Evolutionary conservation across 1,140 invertebrate species (phyloP), one percentile per base, ranked within the genome.

Genomic region (Trachelipus rathkii): DNA sequence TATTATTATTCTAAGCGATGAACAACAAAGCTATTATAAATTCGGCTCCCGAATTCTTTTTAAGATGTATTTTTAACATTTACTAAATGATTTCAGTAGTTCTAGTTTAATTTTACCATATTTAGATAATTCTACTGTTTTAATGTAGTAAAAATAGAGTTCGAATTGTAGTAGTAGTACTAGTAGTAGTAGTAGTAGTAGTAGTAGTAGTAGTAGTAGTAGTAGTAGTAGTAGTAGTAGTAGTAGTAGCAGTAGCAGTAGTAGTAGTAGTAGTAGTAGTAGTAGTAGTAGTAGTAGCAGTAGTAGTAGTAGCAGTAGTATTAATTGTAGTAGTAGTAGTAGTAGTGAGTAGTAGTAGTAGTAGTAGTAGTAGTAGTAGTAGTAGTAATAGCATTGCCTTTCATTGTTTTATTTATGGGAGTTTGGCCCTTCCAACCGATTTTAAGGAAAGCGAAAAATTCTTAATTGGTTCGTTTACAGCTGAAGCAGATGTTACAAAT

Each of bases 151-250:
- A n/a, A n/a, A n/a, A n/a, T n/a, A n/a, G n/a, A n/a, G n/a, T n/a
- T n/a, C n/a, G n/a, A n/a, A n/a, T n/a, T n/a, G n/a, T n/a, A n/a
- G n/a, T n/a, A n/a, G n/a, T n/a, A n/a, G n/a, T n/a, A n/a, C n/a
- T n/a, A n/a, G 66, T 71, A 1, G 87, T 84, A 44, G 71, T 4
- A 53, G 50, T 50, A 11, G 43, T 53, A 69, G 66, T 19, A 7
- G 71, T 68, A 24, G 75, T 13, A 15, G 78, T 19, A 33, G 11
- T 13, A 72, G 45, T 77, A 23, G 76, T 71, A 71, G 75, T 71
- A 24, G 78, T 44, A 15, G 68, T 71, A 0, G 76, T 74, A 71
- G 45, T 71, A 15, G 19, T 23, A 71, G 69, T 44, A 15, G 7
- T 21, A 24, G 3, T 6, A 71, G 45, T 15, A 0, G 71, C 73